phyloP scores from a whole-genome alignment of 1,140 invertebrate genomes.

The Leptinotarsa defecta region DNA sequence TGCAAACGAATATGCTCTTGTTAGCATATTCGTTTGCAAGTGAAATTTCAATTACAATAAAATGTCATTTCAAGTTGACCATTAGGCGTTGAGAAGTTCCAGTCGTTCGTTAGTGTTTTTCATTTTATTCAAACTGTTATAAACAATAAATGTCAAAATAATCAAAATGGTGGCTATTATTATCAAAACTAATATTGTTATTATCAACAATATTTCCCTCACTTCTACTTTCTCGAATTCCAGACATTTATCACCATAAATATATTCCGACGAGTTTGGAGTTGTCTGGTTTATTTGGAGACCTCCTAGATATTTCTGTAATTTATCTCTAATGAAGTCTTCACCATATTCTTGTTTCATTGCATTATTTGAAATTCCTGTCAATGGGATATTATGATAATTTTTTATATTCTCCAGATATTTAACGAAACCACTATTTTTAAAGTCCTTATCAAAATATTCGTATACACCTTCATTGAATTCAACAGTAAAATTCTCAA shows the following conservation, averaged over 20 bases:
- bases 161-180: background rate
- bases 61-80: background rate
- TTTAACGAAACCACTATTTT: conserved; percentile 11
- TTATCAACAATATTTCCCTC: background rate
- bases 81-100: conserved; percentile 7
- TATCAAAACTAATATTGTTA: background rate
- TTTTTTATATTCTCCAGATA: conserved; percentile 15
- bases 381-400: background rate
- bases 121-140: background rate
- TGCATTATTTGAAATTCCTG: background rate
- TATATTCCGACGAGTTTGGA: background rate
- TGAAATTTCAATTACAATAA: too few relatives aligned
- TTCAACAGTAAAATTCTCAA: conserved; percentile 7
- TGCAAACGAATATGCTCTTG: too few relatives aligned
- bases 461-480: conserved; percentile 12
- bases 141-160: background rate
- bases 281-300: background rate
- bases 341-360: conserved; percentile 10
- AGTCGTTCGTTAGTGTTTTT: background rate
- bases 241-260: background rate
- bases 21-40: too few relatives aligned
- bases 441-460: conserved; percentile 17
- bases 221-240: background rate
- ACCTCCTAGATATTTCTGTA: conserved; percentile 3
- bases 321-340: conserved; percentile 11